Base-by-base conservation (phyloP, 1,140 invertebrate species). In the Cydia fagiglandana region DNA sequence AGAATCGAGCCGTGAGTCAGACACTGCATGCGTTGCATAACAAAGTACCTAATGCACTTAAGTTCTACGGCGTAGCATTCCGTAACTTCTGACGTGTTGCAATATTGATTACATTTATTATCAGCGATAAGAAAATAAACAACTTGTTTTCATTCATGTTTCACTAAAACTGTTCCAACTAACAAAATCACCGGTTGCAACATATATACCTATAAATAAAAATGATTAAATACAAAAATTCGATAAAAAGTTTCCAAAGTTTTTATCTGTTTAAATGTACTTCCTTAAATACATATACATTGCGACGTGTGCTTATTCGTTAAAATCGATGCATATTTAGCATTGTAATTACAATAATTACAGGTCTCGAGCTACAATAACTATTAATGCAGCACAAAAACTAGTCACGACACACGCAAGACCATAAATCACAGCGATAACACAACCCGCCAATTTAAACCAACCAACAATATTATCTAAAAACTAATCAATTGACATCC, bases 401-500 rank as follows among this genome's bases (percentile, higher is more conserved):
- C 10, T 24, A 9, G 20, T 61, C 56, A 61, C 56, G 56, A 61
- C 50, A 53, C 47, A 15, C 47, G 13, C 20, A 2, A 20, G 0
- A 61, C 56, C 24, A 24, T 61, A 61, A 61, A 61, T 61, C 20
- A 20, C 20, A 20, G 6, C 24, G 17, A 24, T 61, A 61, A 20
- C 17, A 17, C 50, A 2, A 61, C 56, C 17, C 17, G 17, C 56
- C 56, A 20, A 61, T 61, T 61, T 24, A 17, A 61, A 61, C 56
- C 6, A 38, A 17, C 28, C 28, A 15, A 34, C 47, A 15, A 28
- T 41, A 41, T 70, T 70, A 70, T 70, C 66, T 20, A 41, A 38
- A 61, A 38, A 70, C 66, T 70, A 70, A 70, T 70, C 66, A 70
- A 70, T 28, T 70, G 66, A 70, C 66, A 70, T 68, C 64, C 64